These are phyloP conservation scores for Leuctra nigra DNA, from an alignment of 2,888 invertebrate species.

Conservation along the genomic window DNA sequence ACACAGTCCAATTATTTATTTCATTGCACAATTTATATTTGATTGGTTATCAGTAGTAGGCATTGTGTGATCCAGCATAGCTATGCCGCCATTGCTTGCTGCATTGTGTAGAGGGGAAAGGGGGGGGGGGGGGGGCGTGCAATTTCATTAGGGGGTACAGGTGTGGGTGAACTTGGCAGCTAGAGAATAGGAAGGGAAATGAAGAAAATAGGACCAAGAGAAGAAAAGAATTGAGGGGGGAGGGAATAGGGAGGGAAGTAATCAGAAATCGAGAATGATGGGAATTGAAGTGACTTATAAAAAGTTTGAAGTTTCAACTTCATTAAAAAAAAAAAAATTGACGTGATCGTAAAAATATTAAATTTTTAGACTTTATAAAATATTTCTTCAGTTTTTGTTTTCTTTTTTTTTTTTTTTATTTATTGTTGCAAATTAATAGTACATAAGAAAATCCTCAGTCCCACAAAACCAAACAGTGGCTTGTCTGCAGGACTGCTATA, in stretches of 20 bases:
- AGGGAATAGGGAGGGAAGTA: background rate
- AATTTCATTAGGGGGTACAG: slow-evolving; percentile 27
- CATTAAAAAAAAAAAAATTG: background rate
- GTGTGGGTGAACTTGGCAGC: slow-evolving; percentile 18
- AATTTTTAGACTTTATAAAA: too few relatives aligned
- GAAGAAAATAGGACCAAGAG: slow-evolving; percentile 2
- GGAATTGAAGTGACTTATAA: slow-evolving; percentile 7
- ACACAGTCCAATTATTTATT: too few relatives aligned
- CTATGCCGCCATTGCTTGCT: background rate
- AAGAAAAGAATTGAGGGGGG: background rate
- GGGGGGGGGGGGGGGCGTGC: slow-evolving; percentile 5
- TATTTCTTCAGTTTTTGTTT: too few relatives aligned
- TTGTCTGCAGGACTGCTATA: too few relatives aligned
- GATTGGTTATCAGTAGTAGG: background rate
- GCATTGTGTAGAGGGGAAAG: background rate
- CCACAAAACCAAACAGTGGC: too few relatives aligned
- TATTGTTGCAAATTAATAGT: too few relatives aligned
- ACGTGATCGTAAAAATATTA: background rate
- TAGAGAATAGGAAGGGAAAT: slow-evolving; percentile 13
- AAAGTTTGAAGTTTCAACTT: slow-evolving; percentile 6
- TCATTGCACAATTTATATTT: too few relatives aligned
- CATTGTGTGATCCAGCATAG: background rate
- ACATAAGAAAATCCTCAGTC: too few relatives aligned
- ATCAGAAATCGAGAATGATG: slow-evolving; percentile 14
- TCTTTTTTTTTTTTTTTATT: too few relatives aligned